phyloP scores from a whole-genome alignment of 2,888 invertebrate genomes.

The Ectobius pallidus region DNA sequence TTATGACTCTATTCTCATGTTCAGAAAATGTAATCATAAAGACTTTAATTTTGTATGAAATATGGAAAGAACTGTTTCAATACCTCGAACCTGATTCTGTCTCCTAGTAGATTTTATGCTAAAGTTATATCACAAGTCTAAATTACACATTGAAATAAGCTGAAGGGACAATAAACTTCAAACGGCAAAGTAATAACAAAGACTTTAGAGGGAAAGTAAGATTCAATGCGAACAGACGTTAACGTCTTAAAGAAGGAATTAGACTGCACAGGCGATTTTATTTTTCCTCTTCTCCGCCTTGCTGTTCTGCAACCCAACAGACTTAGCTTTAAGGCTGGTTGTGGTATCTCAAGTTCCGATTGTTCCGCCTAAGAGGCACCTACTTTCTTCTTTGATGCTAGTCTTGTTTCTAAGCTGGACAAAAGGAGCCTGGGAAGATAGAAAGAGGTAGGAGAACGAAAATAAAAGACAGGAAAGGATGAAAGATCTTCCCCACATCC shows the following conservation, averaged over 20 bases:
- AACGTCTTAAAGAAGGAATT: background rate
- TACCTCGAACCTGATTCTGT: too few species aligned
- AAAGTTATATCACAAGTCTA: too few species aligned
- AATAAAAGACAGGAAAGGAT: conserved; percentile 11
- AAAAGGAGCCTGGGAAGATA: conserved; percentile 6
- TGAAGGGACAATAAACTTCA: too few species aligned
- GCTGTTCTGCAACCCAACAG: background rate
- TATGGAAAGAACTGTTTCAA: too few species aligned
- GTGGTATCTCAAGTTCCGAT: conserved; percentile 3
- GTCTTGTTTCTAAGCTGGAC: conserved; percentile 14
- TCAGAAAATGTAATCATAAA: too few species aligned
- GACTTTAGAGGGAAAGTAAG: background rate
- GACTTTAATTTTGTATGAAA: too few species aligned
- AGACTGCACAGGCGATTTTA: background rate
- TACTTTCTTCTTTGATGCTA: background rate
- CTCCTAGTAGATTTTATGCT: too few species aligned
- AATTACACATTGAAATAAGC: too few species aligned
- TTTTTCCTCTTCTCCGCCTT: background rate
- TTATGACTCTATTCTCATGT: too few species aligned
- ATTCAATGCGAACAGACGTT: background rate
- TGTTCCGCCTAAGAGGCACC: conserved; percentile 6
- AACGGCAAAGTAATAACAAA: background rate
- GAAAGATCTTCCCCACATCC: conserved; percentile 9
- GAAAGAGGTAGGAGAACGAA: background rate
- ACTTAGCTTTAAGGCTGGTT: conserved; percentile 2